Base-by-base conservation (phyloP, 1,140 invertebrate genomes). In the Drosophila orena region DNA sequence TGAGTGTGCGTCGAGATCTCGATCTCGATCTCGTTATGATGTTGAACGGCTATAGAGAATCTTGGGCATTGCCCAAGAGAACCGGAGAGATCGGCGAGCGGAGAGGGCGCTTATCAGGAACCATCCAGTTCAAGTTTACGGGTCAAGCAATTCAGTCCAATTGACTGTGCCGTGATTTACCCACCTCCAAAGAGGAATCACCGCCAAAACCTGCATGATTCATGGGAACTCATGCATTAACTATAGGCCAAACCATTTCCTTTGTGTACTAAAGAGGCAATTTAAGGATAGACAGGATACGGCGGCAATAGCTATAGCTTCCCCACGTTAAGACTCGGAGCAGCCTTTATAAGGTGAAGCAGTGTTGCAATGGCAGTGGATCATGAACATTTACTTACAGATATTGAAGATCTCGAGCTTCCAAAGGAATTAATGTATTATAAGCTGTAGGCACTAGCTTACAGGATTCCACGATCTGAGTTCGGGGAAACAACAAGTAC, bases 41-140 rank as follows among this genome's bases (percentile, higher is more conserved):
- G 43, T 70, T 58, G 55, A 59, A 50, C 43, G 49, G 17, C 52
- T 27, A 30, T 35, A 5, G 65, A 24, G 40, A 55, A 42, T 64
- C 24, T 17, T 17, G 35, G 62, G 62, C 62, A 42, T 40, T 47
- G 35, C 24, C 24, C 43, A 22, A 65, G 56, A 37, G 53, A 37
- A 47, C 17, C 12, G 22, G 12, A 30, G 34, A 52, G 44, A 49
- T 47, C 24, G 46, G 37, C 3, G 38, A 6, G 12, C 3, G 14
- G 30, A 62, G 11, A 37, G 24, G 27, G 10, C 50, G 24, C 62
- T 65, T 70, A 72, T 72, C 54, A 71, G 50, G 70, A 53, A 46
- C 46, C 43, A 15, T 24, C 20, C 52, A 60, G 75, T 60, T 65
- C 64, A 84, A 84, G 80, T 71, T 79, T 64, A 84, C n/a, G 66